Conservation (phyloP, 1,140 invertebrate species). For the Brachionus calyciflorus region DNA sequence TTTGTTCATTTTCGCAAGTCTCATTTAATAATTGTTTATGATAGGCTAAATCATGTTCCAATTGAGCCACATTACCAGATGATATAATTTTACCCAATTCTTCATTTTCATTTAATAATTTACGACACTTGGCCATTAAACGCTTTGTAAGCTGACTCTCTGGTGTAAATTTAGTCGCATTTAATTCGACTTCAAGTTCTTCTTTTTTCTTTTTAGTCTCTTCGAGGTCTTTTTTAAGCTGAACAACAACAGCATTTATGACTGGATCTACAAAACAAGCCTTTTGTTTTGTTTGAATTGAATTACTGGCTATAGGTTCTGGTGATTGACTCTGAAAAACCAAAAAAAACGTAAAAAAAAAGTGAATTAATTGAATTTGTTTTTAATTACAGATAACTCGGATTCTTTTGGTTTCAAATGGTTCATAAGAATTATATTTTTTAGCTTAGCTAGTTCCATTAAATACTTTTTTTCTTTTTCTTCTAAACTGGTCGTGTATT, state of each 20-base stretch:
- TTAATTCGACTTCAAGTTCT: constrained; percentile 34
- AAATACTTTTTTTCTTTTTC: constrained; percentile 35
- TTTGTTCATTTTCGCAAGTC: constrained; percentile 45
- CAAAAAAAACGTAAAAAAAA: neutral
- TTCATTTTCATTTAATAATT: constrained; percentile 96
- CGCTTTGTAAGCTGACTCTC: constrained; percentile 81
- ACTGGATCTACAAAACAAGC: neutral
- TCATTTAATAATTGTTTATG: constrained; percentile 70
- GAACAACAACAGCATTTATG: constrained; percentile 16
- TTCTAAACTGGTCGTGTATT: neutral
- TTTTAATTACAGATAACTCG: neutral
- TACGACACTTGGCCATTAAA: constrained; percentile 91
- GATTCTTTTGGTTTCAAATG: constrained; percentile 1
- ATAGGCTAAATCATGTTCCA: constrained; percentile 88
- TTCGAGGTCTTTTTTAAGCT: constrained; percentile 42
- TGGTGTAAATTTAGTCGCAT: constrained; percentile 31
- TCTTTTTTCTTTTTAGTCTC: constrained; percentile 27
- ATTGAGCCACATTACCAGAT: constrained; percentile 85
- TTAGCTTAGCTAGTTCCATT: constrained; percentile 39
- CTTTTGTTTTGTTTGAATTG: neutral
- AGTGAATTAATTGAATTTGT: neutral
- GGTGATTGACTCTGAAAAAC: neutral
- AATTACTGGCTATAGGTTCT: neutral
- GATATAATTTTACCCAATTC: constrained; percentile 92
- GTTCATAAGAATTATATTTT: constrained; percentile 42